These are phyloP conservation scores for Tiliacea citrago DNA, from an alignment of 2,888 invertebrate species.

Conservation along the genomic window DNA sequence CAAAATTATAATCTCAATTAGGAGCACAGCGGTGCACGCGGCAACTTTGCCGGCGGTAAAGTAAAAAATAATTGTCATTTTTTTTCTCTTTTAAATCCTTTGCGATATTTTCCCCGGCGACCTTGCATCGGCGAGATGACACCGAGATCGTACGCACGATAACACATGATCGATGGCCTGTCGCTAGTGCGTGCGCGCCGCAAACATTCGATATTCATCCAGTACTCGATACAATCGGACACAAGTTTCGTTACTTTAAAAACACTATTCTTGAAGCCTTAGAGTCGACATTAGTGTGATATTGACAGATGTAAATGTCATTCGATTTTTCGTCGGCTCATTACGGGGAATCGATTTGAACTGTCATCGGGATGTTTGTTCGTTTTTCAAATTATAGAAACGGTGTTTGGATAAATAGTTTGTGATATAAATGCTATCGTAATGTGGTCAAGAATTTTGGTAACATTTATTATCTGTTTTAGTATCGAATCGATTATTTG, in stretches of 20 bases:
- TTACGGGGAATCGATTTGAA: conserved; percentile 74
- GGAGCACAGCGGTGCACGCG: conserved; percentile 46
- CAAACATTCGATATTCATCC: conserved; percentile 69
- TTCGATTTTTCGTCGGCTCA: conserved; percentile 73
- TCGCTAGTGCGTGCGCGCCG: conserved; percentile 73
- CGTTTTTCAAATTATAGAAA: conserved; percentile 62
- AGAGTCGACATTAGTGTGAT: conserved; percentile 64
- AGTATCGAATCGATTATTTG: conserved; percentile 19
- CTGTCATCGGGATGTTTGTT: conserved; percentile 73
- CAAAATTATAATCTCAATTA: conserved; percentile 57
- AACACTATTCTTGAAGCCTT: conserved; percentile 63
- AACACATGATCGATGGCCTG: conserved; percentile 80
- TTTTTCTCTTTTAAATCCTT: conserved; percentile 44
- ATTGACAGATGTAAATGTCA: conserved; percentile 71
- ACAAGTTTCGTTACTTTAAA: conserved; percentile 65
- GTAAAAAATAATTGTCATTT: conserved; percentile 50
- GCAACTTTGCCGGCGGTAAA: conserved; percentile 41
- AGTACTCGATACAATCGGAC: conserved; percentile 71
- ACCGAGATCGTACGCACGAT: conserved; percentile 76
- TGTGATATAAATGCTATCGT: conserved; percentile 45
- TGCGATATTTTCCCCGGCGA: conserved; percentile 67
- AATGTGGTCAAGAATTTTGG: conserved; percentile 32
- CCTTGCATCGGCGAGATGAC: conserved; percentile 78
- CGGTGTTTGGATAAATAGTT: conserved; percentile 60
- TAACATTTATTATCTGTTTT: conserved; percentile 18